A percentile compares a stretch with the other conserved stretches of the same genome.
These are phyloP conservation scores for Myotis findleyi DNA, from an alignment of 2,797 vertebrate genomes.

Conservation along the genomic window DNA sequence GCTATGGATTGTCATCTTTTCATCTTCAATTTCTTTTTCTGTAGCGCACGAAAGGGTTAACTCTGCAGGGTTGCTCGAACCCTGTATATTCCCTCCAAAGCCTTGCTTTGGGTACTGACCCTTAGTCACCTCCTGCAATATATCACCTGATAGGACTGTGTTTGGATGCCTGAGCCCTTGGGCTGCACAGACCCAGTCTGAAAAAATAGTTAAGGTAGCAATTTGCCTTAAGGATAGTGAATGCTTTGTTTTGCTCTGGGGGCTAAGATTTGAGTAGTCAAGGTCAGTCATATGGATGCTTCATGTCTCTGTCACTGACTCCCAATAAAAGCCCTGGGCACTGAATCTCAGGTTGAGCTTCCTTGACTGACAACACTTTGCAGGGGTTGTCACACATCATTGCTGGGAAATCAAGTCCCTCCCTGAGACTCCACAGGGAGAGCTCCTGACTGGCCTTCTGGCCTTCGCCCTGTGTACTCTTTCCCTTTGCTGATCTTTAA, in stretches of 20 bases:
- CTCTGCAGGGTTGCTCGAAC: neutral
- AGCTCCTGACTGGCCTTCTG: neutral
- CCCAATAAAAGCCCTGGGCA: neutral
- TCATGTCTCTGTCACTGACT: too few species aligned
- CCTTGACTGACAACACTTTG: neutral
- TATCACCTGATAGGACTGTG: neutral
- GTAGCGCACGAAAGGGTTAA: neutral
- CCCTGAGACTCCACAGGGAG: neutral
- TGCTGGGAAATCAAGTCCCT: neutral
- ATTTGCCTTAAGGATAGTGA: neutral
- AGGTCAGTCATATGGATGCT: neutral
- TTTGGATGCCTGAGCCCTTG: neutral
- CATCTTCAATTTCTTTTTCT: too few species aligned
- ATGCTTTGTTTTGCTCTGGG: neutral
- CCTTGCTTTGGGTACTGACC: neutral
- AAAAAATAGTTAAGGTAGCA: neutral
- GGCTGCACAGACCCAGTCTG: neutral
- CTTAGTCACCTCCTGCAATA: neutral
- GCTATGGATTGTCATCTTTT: neutral
- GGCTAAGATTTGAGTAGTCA: neutral
- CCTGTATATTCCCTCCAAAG: neutral
- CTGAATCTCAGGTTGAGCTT: neutral
- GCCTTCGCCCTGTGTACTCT: accelerated
- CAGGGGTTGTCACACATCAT: neutral
- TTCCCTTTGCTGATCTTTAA: neutral